Evolutionary conservation across 1,140 invertebrate species (phyloP), one percentile per base, ranked within the genome.

Genomic region (Antheraea mylitta): DNA sequence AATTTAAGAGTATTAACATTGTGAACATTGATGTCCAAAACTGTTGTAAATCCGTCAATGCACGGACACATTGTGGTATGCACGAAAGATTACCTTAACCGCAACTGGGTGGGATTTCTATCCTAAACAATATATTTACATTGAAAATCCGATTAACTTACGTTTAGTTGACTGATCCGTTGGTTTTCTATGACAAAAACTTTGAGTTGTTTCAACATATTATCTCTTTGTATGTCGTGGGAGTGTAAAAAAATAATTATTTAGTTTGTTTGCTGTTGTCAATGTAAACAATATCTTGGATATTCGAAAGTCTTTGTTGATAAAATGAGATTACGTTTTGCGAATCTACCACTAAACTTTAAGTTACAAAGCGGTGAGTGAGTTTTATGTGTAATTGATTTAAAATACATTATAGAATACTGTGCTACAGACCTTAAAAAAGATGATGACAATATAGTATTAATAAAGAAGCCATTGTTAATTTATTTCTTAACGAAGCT

Each of bases 121-220:
- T 72, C 70, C 60, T 53, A 36, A 80, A 85, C 79, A 84, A 83
- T 80, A 83, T 74, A 78, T 82, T 86, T 84, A 85, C 83, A 83
- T 84, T 78, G 83, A 80, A 82, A 85, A 86, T 83, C 81, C 80
- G 81, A 86, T 88, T 85, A 85, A 78, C 80, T 81, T 81, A 76
- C 73, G 75, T 82, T 79, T 74, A 60, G 65, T 75, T 60, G 77
- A 73, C 75, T 74, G 69, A 73, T 72, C 68, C 67, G 75, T 76
- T 81, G 79, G 81, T 84, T 45, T 58, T 30, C 19, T 48, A 36
- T 38, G 68, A 59, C 67, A 68, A 68, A 30, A 68, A 30, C 36
- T 76, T 61, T 7, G 60, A 36, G 7, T 75, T 79, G 72, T 76
- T 76, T 79, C 74, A 75, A 74, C 67, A 76, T 73, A 72, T 74